Conservation (phyloP, 2,797 vertebrate genomes). For the Neosilurus mollespiculum region DNA sequence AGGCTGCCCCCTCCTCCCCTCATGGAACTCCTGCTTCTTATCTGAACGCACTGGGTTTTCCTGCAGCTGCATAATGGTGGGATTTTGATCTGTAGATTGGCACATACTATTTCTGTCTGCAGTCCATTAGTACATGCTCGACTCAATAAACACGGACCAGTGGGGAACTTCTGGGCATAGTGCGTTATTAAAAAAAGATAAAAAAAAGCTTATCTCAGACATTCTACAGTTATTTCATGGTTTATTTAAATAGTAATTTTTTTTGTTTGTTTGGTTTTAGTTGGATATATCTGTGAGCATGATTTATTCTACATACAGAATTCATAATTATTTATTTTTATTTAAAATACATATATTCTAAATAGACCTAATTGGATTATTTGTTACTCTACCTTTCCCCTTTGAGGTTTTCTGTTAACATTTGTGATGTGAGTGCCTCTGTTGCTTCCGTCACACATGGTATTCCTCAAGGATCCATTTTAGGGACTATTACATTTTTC, state of each 20-base stretch:
- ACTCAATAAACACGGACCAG: constrained; percentile 7
- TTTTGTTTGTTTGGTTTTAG: no score
- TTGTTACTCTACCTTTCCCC: background rate
- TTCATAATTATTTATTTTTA: no score
- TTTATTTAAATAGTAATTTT: background rate
- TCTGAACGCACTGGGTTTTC: constrained; percentile 4
- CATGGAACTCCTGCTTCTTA: background rate
- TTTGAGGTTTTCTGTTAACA: background rate
- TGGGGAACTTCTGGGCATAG: constrained; percentile 20
- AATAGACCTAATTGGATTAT: background rate
- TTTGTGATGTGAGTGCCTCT: background rate
- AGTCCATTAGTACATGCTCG: constrained; percentile 27
- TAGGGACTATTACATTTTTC: background rate
- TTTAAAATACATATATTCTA: no score
- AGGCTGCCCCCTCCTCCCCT: no score
- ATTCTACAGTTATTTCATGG: background rate
- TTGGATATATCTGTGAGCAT: background rate
- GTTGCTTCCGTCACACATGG: background rate
- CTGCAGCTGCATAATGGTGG: background rate
- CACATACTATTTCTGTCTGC: constrained; percentile 45
- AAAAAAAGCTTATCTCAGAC: no score
- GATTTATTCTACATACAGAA: background rate
- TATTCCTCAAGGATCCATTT: background rate
- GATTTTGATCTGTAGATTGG: constrained; percentile 42
- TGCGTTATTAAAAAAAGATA: constrained; percentile 20